These are phyloP conservation scores for Antedon bifida DNA, from an alignment of 35 echinoderm and acorn worm species.

Conservation along the genomic window DNA sequence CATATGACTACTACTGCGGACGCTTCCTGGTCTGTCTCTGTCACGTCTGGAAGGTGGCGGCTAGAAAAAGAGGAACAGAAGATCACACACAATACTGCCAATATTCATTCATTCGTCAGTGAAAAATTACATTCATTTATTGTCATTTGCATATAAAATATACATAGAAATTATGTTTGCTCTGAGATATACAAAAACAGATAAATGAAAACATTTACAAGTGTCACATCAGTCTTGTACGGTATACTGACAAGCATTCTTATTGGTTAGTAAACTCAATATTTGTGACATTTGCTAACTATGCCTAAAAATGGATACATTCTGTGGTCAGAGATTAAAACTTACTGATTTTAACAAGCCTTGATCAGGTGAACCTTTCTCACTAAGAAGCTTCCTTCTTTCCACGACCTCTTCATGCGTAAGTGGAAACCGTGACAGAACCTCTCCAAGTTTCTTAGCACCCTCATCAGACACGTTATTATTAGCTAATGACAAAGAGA, in stretches of 20 bases:
- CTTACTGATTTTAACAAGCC: constrained; percentile 68
- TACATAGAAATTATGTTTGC: too few relatives aligned
- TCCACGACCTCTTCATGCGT: constrained; percentile 79
- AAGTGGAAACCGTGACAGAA: constrained; percentile 75
- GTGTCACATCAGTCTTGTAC: too few relatives aligned
- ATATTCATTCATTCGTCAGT: too few relatives aligned
- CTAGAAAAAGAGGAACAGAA: constrained; percentile 34
- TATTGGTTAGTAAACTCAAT: too few relatives aligned
- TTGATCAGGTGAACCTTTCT: constrained; percentile 77
- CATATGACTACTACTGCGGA: constrained; percentile 63
- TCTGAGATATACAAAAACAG: too few relatives aligned
- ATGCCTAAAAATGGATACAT: too few relatives aligned
- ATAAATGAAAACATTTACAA: too few relatives aligned
- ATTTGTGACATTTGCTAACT: too few relatives aligned
- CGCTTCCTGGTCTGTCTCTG: constrained; percentile 93
- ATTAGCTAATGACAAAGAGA: constrained; percentile 74
- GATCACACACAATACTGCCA: background rate
- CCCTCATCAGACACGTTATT: constrained; percentile 64
- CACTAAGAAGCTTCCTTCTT: constrained; percentile 68
- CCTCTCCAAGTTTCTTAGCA: constrained; percentile 63
- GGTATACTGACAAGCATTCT: too few relatives aligned
- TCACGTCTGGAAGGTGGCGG: constrained; percentile 76
- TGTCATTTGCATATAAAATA: too few relatives aligned
- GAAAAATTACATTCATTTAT: too few relatives aligned
- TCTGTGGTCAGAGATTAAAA: background rate